Evolutionary conservation across 2,113 vertebrate species (phyloP).

Genomic region (Hippocampus zosterae): DNA sequence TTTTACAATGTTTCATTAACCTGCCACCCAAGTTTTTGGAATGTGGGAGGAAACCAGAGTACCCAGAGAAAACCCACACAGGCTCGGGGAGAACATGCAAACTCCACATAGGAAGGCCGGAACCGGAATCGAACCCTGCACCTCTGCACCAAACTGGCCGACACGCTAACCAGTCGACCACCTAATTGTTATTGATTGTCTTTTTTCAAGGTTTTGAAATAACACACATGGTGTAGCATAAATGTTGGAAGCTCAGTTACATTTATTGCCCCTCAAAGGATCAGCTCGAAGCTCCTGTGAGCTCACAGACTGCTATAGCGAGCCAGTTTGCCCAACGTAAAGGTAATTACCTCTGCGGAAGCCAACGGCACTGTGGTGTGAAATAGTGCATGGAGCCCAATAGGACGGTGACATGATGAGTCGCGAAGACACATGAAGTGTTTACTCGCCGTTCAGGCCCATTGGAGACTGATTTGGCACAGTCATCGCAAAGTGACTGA

Average conservation of each 20-base stretch:
- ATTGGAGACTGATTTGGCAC: slow-evolving; percentile 69
- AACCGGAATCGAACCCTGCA: too few relatives aligned
- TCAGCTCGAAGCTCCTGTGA: slow-evolving; percentile 54
- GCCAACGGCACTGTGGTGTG: slow-evolving; percentile 65
- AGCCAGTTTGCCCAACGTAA: slow-evolving; percentile 67
- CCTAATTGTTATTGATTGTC: too few relatives aligned
- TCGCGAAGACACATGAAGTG: slow-evolving; percentile 67
- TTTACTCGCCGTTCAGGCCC: slow-evolving; percentile 68
- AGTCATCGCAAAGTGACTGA: slow-evolving; percentile 71
- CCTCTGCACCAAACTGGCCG: too few relatives aligned
- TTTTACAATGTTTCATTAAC: too few relatives aligned
- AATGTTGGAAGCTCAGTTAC: slow-evolving; percentile 32
- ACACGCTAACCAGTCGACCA: too few relatives aligned
- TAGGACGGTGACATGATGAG: slow-evolving; percentile 71
- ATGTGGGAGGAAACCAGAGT: too few relatives aligned
- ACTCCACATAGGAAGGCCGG: too few relatives aligned
- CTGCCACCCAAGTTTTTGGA: too few relatives aligned
- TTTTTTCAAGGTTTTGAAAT: not conserved
- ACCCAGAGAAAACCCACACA: too few relatives aligned
- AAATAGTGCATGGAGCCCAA: slow-evolving; percentile 70
- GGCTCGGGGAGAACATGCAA: too few relatives aligned
- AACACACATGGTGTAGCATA: not conserved
- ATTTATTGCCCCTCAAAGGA: slow-evolving; percentile 45
- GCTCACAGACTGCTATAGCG: slow-evolving; percentile 60
- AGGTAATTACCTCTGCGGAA: slow-evolving; percentile 69